phyloP scores from a whole-genome alignment of 2,797 vertebrate genomes.

The Otus scops region DNA sequence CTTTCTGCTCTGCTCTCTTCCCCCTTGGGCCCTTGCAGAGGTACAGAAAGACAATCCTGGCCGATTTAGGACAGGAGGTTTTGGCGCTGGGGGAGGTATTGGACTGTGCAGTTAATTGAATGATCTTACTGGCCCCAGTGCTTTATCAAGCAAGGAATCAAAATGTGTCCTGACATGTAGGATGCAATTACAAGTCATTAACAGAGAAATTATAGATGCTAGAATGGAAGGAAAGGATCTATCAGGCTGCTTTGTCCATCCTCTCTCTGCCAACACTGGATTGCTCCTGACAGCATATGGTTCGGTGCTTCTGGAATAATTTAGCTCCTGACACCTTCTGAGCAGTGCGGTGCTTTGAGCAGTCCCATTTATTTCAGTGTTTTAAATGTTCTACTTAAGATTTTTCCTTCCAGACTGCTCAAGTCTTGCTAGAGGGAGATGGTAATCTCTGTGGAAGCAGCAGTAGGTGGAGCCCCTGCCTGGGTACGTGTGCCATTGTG shows the following conservation, averaged over 20 bases:
- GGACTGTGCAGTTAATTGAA: background rate
- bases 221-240: background rate
- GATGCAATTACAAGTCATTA: constrained; percentile 41
- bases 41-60: background rate
- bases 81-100: background rate
- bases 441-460: background rate
- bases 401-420: background rate
- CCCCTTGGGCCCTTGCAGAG: background rate
- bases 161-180: constrained; percentile 39
- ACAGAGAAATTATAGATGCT: constrained; percentile 30
- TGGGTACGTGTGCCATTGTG: fast-evolving
- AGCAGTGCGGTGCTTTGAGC: background rate
- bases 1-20: background rate
- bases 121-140: background rate
- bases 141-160: constrained; percentile 24
- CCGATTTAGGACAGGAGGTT: background rate
- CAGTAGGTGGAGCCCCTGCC: background rate
- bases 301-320: background rate
- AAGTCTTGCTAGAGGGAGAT: background rate
- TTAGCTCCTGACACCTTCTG: background rate
- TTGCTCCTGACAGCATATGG: constrained; percentile 26
- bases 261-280: background rate
- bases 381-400: background rate
- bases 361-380: background rate
- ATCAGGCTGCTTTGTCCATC: background rate